Base-by-base conservation (phyloP, 2,888 invertebrate species). In the Yponomeuta plumbellus region DNA sequence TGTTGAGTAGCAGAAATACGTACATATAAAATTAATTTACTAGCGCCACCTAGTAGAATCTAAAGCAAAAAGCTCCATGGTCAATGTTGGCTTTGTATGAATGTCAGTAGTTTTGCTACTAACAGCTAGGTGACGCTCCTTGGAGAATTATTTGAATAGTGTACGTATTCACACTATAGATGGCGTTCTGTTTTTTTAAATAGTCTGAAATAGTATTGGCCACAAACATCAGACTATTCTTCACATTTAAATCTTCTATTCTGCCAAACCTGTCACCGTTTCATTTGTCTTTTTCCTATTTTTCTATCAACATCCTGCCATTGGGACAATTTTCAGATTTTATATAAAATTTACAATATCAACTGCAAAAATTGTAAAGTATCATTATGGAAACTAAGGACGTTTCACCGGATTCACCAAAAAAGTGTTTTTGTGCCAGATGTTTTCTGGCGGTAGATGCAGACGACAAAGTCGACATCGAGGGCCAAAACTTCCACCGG, bases 401-500 rank as follows among this genome's bases (percentile, higher is more conserved):
- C 23, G n/a, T 17, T 70, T 82, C 72, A 67, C 79, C 82, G 70
- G 87, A 86, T 61, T 75, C 76, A 66, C 70, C 80, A 61, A 89
- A 86, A 71, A 89, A 88, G 78, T 85, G 83, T 73, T 90, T 82
- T 71, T 91, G 90, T 74, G 79, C 88, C 61, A 77, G 88, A 74
- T 91, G 90, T 73, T 90, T 90, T 71, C 75, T 83, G 40, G 84
- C 88, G 0, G 74, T 91, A 13, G 84, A 84, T 1, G 67, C 76
- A 0, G 81, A 83, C 44, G 89, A 91, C 59, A 82, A 74, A 72
- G 83, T 90, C 6, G 85, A 85, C 65, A 80, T 90, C 11, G 88
- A 85, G 67, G 86, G 84, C 22, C 88, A 90, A 65, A 83, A 81
- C 69, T 91, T 88, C 69, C 90, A 91, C 67, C 80, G 77, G 67